Conservation (phyloP, 1,140 invertebrate species). For the Heliothis virescens region DNA sequence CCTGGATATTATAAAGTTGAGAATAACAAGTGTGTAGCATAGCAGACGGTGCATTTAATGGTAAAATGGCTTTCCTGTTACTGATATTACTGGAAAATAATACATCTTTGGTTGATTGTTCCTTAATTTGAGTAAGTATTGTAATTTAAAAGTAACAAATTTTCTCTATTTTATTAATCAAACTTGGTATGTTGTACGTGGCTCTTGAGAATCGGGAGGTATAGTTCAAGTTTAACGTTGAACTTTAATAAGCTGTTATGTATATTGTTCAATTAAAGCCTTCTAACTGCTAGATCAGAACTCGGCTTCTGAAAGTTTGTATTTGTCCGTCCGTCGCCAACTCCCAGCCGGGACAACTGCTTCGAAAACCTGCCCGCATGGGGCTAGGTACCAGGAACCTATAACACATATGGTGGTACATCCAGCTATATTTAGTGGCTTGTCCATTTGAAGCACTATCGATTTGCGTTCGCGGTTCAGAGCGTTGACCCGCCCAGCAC, state of each 20-base stretch:
- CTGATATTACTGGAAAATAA: neutral
- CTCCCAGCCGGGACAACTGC: constrained; percentile 11
- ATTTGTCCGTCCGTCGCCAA: constrained; percentile 10
- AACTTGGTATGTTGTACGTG: neutral
- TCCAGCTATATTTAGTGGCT: constrained; percentile 76
- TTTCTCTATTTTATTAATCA: too few relatives aligned
- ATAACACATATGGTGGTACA: constrained; percentile 59
- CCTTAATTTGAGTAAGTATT: too few relatives aligned
- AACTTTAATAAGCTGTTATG: constrained; percentile 8
- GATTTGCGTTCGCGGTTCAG: constrained; percentile 75
- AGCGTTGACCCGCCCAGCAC: constrained; percentile 74
- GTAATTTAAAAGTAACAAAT: too few relatives aligned
- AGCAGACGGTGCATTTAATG: neutral
- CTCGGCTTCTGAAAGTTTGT: constrained; percentile 4
- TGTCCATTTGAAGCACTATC: constrained; percentile 83
- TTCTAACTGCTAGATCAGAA: neutral
- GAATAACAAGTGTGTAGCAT: neutral
- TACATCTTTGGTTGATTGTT: too few relatives aligned
- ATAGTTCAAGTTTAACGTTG: neutral
- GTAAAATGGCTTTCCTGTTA: neutral
- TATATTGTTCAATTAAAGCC: constrained; percentile 7
- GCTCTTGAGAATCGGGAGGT: neutral
- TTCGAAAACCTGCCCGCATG: constrained; percentile 15
- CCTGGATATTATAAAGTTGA: constrained; percentile 20
- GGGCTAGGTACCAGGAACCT: constrained; percentile 58